These are phyloP conservation scores for Falco cherrug DNA, from an alignment of 2,797 vertebrate species.

Conservation along the genomic window DNA sequence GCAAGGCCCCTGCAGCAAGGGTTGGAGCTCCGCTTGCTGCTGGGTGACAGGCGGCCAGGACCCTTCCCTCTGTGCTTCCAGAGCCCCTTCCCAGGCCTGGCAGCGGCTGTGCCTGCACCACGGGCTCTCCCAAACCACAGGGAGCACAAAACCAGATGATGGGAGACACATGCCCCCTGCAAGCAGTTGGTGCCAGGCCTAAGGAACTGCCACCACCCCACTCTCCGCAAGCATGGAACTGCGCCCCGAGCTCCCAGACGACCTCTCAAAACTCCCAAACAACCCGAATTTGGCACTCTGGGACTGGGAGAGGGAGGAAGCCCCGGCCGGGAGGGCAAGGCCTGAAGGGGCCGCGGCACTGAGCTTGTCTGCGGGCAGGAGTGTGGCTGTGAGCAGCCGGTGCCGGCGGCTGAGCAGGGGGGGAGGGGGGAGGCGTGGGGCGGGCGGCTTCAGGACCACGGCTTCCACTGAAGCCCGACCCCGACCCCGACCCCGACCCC, in stretches of 20 bases:
- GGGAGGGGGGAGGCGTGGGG: rapidly evolving
- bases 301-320: too few species aligned
- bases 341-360: neutral
- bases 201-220: neutral
- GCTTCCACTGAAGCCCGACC: rapidly evolving
- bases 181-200: neutral
- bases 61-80: neutral
- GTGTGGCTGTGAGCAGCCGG: rapidly evolving
- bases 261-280: neutral
- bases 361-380: neutral
- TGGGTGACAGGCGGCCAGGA: neutral
- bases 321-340: rapidly evolving
- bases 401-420: too few species aligned
- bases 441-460: neutral
- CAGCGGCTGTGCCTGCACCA: rapidly evolving
- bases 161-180: rapidly evolving
- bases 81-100: neutral
- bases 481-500: rapidly evolving
- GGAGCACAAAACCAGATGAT: neutral
- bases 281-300: rapidly evolving
- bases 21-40: too few species aligned
- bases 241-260: too few species aligned
- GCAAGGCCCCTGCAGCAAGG: neutral
- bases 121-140: neutral
- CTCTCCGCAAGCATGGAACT: too few species aligned